A percentile compares a stretch with the other conserved stretches of the same genome.
These are phyloP conservation scores for Dicerorhinus sumatrensis DNA, from an alignment of 2,113 vertebrate genomes.

Conservation along the genomic window DNA sequence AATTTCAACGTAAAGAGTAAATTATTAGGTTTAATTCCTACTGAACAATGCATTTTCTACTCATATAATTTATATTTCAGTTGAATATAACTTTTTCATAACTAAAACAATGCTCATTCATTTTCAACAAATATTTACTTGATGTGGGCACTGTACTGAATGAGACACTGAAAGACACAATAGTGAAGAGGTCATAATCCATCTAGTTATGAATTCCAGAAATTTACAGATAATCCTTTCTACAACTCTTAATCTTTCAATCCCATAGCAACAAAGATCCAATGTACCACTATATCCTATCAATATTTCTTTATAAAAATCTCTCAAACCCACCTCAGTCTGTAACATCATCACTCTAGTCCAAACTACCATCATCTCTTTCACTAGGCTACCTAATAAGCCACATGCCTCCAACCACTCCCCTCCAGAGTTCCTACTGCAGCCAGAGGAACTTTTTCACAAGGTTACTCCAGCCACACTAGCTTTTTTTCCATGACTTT, in stretches of 20 bases:
- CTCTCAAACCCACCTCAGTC: background rate
- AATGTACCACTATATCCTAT: background rate
- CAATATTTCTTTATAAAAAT: background rate
- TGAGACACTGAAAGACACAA: background rate
- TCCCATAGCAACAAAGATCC: background rate
- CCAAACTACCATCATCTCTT: background rate
- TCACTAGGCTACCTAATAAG: background rate
- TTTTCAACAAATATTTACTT: background rate
- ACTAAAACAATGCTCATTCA: background rate
- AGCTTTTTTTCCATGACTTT: background rate
- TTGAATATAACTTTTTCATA: background rate
- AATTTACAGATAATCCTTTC: background rate
- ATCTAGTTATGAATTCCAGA: background rate
- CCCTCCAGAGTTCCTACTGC: background rate
- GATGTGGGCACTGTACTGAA: too few relatives aligned
- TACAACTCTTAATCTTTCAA: background rate
- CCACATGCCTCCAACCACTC: background rate
- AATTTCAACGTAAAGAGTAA: constrained; percentile 19
- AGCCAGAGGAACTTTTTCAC: background rate
- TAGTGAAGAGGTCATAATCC: background rate
- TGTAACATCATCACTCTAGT: background rate
- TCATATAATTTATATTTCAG: background rate
- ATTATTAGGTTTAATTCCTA: background rate
- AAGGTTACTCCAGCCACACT: background rate
- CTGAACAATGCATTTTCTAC: background rate